phyloP scores from a whole-genome alignment of 37 sponge, comb jelly and placozoan species.

The Aplysina aerophoba region DNA sequence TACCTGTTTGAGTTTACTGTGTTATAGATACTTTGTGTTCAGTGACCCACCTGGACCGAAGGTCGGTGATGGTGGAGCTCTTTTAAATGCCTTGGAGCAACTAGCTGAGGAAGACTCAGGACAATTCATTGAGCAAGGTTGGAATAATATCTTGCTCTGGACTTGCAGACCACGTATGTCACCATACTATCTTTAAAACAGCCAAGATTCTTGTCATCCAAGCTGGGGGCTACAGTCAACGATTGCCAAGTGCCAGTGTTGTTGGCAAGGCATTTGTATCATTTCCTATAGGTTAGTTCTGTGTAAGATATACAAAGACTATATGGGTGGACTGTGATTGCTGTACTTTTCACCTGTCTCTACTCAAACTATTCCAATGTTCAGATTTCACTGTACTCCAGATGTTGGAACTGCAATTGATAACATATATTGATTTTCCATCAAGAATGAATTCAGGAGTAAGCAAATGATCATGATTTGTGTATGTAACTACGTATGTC shows the following conservation, averaged over 20 bases:
- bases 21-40: conserved; percentile 63
- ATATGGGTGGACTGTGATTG: background rate
- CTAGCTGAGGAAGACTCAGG: conserved; percentile 27
- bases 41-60: conserved; percentile 78
- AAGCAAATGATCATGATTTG: conserved; percentile 7
- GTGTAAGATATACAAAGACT: background rate
- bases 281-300: conserved; percentile 63
- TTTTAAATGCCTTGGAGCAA: conserved; percentile 61
- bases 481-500: conserved; percentile 28
- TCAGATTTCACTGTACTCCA: conserved; percentile 48
- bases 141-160: no score
- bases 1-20: background rate
- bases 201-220: conserved; percentile 70
- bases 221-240: conserved; percentile 89
- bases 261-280: conserved; percentile 72
- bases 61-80: conserved; percentile 83
- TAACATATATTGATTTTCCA: conserved; percentile 67
- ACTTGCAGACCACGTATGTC: no score
- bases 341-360: background rate
- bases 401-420: conserved; percentile 69
- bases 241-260: conserved; percentile 77
- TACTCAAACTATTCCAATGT: background rate
- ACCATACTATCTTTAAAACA: conserved; percentile 1
- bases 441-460: conserved; percentile 76
- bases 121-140: conserved; percentile 51